Conservation (phyloP, 2,797 vertebrate species). For the Lemur catta region DNA sequence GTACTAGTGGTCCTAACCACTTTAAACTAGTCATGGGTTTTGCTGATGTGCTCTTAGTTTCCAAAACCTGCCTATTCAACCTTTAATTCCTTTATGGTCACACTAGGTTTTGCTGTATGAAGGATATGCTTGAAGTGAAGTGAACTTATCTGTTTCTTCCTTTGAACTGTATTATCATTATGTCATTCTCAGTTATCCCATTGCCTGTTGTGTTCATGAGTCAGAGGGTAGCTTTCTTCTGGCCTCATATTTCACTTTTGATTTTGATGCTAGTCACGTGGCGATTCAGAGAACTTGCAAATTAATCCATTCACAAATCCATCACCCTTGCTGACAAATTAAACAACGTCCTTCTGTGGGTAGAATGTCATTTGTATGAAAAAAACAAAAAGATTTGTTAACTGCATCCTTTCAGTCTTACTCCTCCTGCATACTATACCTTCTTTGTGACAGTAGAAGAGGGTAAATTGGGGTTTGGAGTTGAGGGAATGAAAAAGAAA, state of each 20-base stretch:
- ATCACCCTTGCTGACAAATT: constrained; percentile 31
- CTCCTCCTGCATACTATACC: neutral
- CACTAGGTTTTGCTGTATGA: neutral
- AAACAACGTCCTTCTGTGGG: constrained; percentile 39
- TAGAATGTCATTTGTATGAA: neutral
- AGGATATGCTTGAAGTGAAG: neutral
- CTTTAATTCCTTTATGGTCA: neutral
- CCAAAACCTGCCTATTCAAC: neutral
- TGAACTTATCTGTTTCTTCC: neutral
- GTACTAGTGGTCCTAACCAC: neutral
- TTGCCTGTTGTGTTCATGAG: neutral
- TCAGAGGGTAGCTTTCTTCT: constrained; percentile 5
- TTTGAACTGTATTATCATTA: neutral
- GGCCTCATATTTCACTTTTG: constrained; percentile 38
- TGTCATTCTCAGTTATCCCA: neutral
- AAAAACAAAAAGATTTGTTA: neutral
- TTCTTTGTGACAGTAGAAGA: neutral
- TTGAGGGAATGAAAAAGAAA: neutral
- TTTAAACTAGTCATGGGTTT: neutral
- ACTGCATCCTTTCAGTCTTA: neutral
- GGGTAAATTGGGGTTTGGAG: neutral
- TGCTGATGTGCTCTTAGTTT: neutral
- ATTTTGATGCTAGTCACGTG: neutral
- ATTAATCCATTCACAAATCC: constrained; percentile 44
- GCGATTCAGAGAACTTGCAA: constrained; percentile 34